Percentiles rank a stretch among this genome's conserved stretches.
Evolutionary conservation across 2,797 vertebrate genomes (phyloP).

Genomic region (Acanthurus lineatus): DNA sequence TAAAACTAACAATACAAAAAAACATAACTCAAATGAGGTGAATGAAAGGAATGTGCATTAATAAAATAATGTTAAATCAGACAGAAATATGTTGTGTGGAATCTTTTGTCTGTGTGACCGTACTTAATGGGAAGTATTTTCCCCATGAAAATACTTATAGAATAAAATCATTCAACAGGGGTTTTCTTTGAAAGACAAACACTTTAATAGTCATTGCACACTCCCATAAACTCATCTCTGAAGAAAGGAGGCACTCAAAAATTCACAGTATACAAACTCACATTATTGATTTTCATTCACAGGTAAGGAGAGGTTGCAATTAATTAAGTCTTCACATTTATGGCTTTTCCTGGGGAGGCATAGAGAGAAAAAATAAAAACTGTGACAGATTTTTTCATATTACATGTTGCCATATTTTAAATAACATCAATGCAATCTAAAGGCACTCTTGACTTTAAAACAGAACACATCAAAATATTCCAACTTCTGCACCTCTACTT

Average conservation of each 20-base stretch:
- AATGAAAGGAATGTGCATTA: conserved; percentile 87
- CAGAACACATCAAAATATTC: conserved; percentile 15
- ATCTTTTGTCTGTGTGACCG: conserved; percentile 69
- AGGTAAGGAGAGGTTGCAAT: background rate
- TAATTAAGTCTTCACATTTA: conserved; percentile 18
- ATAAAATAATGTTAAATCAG: conserved; percentile 85
- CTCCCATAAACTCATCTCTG: conserved; percentile 8
- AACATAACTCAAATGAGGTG: conserved; percentile 83
- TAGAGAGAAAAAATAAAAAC: background rate
- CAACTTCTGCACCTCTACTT: background rate
- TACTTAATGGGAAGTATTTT: background rate
- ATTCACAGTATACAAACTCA: conserved; percentile 41
- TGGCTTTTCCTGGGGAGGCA: background rate
- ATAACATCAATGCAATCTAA: background rate
- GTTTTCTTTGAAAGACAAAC: conserved; percentile 32
- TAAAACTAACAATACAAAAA: conserved; percentile 81
- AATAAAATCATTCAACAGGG: conserved; percentile 19
- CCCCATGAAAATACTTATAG: background rate
- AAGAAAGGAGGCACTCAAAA: conserved; percentile 32
- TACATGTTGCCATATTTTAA: background rate
- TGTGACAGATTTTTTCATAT: background rate
- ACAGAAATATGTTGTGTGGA: conserved; percentile 55
- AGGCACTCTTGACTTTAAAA: background rate
- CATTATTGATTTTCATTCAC: conserved; percentile 12
- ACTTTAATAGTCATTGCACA: conserved; percentile 53